Evolutionary conservation across 2,888 invertebrate genomes (phyloP).

Genomic region (Fragum whitleyi): DNA sequence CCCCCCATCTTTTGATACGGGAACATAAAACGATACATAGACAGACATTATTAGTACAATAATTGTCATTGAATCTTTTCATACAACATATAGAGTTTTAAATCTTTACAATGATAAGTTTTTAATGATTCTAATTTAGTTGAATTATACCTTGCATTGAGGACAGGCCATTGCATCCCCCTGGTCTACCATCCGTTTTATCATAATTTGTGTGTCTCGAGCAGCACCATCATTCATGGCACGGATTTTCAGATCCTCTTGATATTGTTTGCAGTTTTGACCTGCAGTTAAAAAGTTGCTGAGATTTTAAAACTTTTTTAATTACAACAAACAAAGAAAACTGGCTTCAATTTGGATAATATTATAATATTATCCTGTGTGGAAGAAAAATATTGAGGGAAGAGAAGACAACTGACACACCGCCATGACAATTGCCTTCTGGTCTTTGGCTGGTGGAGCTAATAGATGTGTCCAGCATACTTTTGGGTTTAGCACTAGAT

Average conservation of each 20-base stretch:
- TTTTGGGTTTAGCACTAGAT: no score
- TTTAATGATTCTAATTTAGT: no score
- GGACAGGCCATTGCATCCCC: constrained; percentile 96
- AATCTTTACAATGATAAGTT: no score
- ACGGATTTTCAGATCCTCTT: constrained; percentile 88
- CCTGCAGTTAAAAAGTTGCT: constrained; percentile 75
- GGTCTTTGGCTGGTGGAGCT: no score
- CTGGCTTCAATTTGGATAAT: not conserved
- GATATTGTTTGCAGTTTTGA: constrained; percentile 93
- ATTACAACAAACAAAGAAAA: not conserved
- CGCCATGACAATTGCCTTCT: no score
- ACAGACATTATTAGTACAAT: no score
- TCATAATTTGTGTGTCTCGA: constrained; percentile 90
- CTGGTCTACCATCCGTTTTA: constrained; percentile 92
- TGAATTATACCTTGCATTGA: constrained; percentile 89
- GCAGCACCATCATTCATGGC: constrained; percentile 89
- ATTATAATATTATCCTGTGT: not conserved
- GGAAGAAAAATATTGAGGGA: not conserved
- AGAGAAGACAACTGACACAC: no score
- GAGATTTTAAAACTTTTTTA: not conserved
- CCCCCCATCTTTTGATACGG: no score
- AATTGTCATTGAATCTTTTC: no score
- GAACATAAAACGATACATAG: no score
- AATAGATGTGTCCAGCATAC: no score
- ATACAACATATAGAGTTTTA: no score